These are phyloP conservation scores for Temnothorax curvispinosus DNA, from an alignment of 1,140 invertebrate genomes.

Conservation along the genomic window DNA sequence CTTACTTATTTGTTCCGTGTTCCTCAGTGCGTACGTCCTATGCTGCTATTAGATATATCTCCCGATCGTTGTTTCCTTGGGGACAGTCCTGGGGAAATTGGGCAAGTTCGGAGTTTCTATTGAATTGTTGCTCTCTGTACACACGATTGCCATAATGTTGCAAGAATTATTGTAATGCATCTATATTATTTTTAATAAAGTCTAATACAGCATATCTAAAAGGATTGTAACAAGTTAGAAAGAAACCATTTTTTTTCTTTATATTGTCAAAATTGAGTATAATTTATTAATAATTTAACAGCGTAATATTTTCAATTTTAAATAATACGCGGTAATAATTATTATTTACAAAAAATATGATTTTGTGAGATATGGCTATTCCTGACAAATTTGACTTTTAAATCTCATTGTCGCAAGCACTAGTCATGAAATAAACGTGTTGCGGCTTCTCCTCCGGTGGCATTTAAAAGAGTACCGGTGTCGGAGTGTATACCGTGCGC, in stretches of 20 bases:
- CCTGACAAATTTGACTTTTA: not conserved
- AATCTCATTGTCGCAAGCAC: constrained; percentile 19
- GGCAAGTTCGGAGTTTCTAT: constrained; percentile 26
- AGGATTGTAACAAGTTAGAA: not conserved
- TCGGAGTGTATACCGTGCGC: constrained; percentile 72
- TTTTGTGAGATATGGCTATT: not conserved
- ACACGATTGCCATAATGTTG: not conserved
- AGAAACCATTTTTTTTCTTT: not conserved
- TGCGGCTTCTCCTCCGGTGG: constrained; percentile 59
- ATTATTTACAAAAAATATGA: not conserved
- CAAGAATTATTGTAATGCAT: not conserved
- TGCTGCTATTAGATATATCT: constrained; percentile 64
- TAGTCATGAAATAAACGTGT: constrained; percentile 16
- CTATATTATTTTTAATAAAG: not conserved
- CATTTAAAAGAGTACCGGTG: constrained; percentile 71
- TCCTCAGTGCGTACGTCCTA: constrained; percentile 59
- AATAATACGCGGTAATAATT: not conserved
- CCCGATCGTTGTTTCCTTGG: constrained; percentile 79
- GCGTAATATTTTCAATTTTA: not conserved
- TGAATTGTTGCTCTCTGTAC: not conserved
- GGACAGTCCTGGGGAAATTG: constrained; percentile 62
- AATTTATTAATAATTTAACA: not conserved
- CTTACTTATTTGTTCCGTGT: constrained; percentile 81
- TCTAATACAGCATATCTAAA: not conserved
- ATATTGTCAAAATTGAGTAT: not conserved